Conservation (phyloP, 2,113 vertebrate species). For the Cathartes aura region DNA sequence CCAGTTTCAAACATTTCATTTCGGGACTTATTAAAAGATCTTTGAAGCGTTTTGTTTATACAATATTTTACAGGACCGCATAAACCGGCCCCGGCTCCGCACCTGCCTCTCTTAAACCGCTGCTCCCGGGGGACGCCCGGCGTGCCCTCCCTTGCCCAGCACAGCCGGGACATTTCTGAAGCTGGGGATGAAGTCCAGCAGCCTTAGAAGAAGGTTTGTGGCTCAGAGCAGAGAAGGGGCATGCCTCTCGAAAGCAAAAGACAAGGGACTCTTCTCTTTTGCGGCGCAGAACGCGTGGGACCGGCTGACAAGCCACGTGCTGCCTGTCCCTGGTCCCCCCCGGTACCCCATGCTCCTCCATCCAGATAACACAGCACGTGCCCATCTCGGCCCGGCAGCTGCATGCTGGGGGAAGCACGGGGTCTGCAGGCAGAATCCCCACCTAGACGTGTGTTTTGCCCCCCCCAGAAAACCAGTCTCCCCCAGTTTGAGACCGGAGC, state of each 20-base stretch:
- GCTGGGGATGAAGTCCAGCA: background rate
- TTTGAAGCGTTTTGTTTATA: background rate
- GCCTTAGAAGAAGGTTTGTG: background rate
- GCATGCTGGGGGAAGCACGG: background rate
- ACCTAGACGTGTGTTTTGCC: fast-evolving
- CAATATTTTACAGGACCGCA: background rate
- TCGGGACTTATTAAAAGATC: background rate
- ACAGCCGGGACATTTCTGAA: background rate
- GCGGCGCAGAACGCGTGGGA: background rate
- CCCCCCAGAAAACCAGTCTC: background rate
- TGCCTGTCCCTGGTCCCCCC: background rate
- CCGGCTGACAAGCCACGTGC: background rate
- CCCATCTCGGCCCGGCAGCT: background rate
- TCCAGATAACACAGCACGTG: fast-evolving
- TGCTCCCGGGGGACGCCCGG: background rate
- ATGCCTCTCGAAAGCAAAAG: fast-evolving
- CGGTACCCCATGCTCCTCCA: background rate
- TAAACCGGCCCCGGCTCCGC: background rate
- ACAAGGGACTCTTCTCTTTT: no score
- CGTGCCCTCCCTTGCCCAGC: background rate
- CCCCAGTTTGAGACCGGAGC: background rate
- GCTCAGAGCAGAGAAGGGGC: background rate
- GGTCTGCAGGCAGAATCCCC: background rate
- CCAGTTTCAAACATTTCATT: background rate
- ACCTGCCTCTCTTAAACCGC: slow-evolving; percentile 28